A percentile compares a stretch with the other conserved stretches of the same genome.
phyloP scores from a whole-genome alignment of 2,113 vertebrate species.

The Naja naja region DNA sequence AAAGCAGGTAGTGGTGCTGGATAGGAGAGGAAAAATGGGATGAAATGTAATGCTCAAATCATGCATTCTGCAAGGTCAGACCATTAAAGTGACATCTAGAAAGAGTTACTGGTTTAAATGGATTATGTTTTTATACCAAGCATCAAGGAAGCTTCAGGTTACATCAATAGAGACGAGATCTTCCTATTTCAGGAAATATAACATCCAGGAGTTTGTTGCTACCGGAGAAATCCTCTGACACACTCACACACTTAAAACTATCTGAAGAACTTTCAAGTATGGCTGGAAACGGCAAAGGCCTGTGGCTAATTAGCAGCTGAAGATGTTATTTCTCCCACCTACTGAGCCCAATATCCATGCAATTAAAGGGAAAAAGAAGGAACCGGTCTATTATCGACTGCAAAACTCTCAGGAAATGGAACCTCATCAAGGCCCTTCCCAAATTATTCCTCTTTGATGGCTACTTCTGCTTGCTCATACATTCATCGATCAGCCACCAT shows the following conservation, averaged over 20 bases:
- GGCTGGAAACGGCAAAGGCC: neutral
- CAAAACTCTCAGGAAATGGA: neutral
- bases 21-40: neutral
- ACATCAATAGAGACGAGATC: neutral
- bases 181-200: neutral
- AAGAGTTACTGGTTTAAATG: neutral
- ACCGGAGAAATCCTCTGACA: neutral
- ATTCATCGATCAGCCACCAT: neutral
- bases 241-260: neutral
- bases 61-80: neutral
- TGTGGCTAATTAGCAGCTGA: constrained; percentile 12
- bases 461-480: neutral
- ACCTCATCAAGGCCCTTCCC: neutral
- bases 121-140: neutral
- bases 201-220: neutral
- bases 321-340: constrained; percentile 14
- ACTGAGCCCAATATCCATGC: constrained; percentile 11
- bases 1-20: neutral
- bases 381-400: constrained; percentile 1
- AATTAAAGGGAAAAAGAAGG: constrained; percentile 6
- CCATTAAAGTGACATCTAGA: neutral
- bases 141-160: neutral
- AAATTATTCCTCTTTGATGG: neutral
- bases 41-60: neutral
- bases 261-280: neutral